Evolutionary conservation across 2,797 vertebrate species (phyloP), one percentile per base, ranked within the genome.

Genomic region (Pangasius krempfi): DNA sequence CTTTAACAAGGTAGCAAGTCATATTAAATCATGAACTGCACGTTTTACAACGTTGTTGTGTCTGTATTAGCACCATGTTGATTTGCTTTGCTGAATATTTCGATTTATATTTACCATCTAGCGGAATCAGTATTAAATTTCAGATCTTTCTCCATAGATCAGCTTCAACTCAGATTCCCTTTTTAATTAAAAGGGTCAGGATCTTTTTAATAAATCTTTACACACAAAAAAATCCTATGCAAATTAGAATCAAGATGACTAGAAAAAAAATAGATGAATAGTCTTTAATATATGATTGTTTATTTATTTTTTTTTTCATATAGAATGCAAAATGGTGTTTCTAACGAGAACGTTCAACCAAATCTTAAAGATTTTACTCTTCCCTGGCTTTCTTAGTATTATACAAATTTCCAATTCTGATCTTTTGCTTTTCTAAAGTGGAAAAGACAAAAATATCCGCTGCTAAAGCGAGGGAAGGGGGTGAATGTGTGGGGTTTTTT

Each of bases 221-320:
- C 60, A 82, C 25, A 76, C 68, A 27, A 85, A 14, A 87, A 27
- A 78, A 66, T 80, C 89, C 91, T 92, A 92, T 92, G 90, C 90
- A 91, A 89, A 90, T 90, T 87, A 85, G 72, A 91, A 88, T 91
- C 87, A 87, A 64, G 60, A 85, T n/a, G 13, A 60, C 12, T 27
- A 58, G 37, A 40, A 40, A 22, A 22, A 66, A 27, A n/a, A 40
- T 44, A 47, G 14, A 66, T 1, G 14, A 47, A 20, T 84, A 9
- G 27, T 66, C 60, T 84, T 84, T 66, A 30, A 66, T 84, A 30
- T 47, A 10, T 60, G 37, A 62, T 81, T 18, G 9, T 58, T 78
- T 12, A 25, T 5, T 68, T 40, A 6, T 40, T 4, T 30, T 52
- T 16, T 75, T 50, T 52, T 30, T 56, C 50, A 20, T 56, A 54